Conservation (phyloP, 1,140 invertebrate genomes). For the Panagrolaimus sp. region DNA sequence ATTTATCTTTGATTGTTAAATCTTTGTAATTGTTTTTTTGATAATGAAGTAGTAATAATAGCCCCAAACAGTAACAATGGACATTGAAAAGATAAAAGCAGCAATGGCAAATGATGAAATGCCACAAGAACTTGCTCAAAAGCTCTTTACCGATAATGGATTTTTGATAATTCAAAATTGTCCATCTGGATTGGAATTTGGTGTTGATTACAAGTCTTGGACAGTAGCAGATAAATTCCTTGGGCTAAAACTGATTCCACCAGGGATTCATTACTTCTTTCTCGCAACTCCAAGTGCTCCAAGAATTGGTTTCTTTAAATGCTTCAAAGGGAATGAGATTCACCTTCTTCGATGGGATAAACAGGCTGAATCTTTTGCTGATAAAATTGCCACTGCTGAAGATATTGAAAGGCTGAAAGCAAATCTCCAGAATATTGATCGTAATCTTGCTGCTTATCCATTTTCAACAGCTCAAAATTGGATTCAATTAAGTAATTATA, state of each 20-base stretch:
- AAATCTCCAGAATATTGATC: slow-evolving; percentile 75
- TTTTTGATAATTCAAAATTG: slow-evolving; percentile 74
- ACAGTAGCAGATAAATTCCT: slow-evolving; percentile 83
- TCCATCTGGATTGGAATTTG: slow-evolving; percentile 81
- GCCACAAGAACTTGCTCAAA: slow-evolving; percentile 72
- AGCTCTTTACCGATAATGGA: slow-evolving; percentile 75
- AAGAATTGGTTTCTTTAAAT: slow-evolving; percentile 81
- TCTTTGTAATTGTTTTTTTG: not conserved
- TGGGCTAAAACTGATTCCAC: slow-evolving; percentile 97
- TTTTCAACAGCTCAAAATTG: slow-evolving; percentile 80
- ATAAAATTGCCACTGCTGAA: slow-evolving; percentile 64
- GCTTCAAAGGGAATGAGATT: slow-evolving; percentile 76
- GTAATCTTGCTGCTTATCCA: slow-evolving; percentile 80
- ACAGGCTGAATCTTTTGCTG: slow-evolving; percentile 58
- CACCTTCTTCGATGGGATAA: slow-evolving; percentile 78
- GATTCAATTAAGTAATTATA: slow-evolving; percentile 73
- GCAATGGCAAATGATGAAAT: slow-evolving; percentile 64
- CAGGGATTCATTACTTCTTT: slow-evolving; percentile 87
- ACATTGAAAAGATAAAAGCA: not conserved
- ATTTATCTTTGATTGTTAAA: no score
- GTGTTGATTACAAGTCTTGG: slow-evolving; percentile 92
- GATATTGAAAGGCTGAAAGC: slow-evolving; percentile 64
- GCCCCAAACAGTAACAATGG: not conserved
- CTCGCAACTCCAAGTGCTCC: slow-evolving; percentile 70
- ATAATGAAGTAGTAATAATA: not conserved